These are phyloP conservation scores for Thermophis baileyi DNA, from an alignment of 2,113 vertebrate species.

Conservation along the genomic window DNA sequence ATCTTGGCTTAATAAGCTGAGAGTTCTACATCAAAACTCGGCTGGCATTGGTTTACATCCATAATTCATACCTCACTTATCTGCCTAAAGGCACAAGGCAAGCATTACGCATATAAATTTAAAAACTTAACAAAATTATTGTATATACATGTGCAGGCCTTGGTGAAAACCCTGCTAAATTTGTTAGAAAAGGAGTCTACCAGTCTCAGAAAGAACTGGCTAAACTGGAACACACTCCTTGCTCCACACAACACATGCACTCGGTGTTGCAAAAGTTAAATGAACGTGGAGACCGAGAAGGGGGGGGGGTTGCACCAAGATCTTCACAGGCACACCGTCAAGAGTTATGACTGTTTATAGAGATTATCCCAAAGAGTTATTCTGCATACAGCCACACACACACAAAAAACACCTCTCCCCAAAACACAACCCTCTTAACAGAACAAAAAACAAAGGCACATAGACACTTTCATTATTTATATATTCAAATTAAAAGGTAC, in stretches of 20 bases:
- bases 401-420: background rate
- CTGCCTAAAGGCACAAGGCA: constrained; percentile 6
- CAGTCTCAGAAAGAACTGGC: background rate
- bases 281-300: background rate
- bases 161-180: background rate
- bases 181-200: background rate
- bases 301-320: background rate
- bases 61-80: background rate
- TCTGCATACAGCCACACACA: background rate
- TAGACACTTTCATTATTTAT: constrained; percentile 5
- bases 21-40: background rate
- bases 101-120: background rate
- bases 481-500: constrained; percentile 23
- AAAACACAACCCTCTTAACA: background rate
- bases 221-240: background rate
- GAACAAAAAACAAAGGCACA: constrained; percentile 21
- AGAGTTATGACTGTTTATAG: background rate
- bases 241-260: background rate
- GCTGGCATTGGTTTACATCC: background rate
- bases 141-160: background rate
- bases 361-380: background rate
- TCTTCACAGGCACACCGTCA: background rate
- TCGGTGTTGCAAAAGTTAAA: background rate
- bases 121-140: background rate
- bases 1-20: background rate